Conservation (phyloP, 2,888 invertebrate genomes). For the Malacosoma neustria region DNA sequence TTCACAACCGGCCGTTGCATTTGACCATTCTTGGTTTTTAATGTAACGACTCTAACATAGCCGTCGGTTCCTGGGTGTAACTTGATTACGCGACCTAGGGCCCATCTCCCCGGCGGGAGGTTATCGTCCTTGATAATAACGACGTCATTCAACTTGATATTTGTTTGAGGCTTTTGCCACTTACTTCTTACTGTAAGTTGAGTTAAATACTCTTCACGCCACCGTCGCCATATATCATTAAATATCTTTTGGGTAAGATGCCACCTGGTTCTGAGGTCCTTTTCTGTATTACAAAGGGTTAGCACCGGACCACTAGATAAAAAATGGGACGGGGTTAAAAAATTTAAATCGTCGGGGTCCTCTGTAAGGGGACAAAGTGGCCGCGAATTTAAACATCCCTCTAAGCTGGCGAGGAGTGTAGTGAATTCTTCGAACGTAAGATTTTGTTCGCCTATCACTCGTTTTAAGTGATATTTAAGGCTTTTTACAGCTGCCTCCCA, state of each 20-base stretch:
- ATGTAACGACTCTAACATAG: conserved; percentile 7
- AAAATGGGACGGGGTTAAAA: conserved; percentile 3
- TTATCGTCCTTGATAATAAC: too few species aligned
- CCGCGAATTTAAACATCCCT: too few species aligned
- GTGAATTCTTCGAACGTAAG: conserved; percentile 2
- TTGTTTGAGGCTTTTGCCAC: too few species aligned
- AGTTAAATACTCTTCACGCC: not conserved
- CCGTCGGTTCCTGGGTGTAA: conserved; percentile 10
- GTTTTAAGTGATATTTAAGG: conserved; percentile 12
- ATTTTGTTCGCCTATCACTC: conserved; percentile 7
- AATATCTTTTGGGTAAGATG: not conserved
- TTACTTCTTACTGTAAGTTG: too few species aligned
- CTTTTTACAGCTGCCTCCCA: too few species aligned
- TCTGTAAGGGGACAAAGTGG: too few species aligned
- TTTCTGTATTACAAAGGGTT: not conserved
- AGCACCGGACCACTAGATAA: not conserved
- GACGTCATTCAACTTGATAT: too few species aligned
- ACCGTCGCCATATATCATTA: not conserved
- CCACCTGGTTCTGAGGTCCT: not conserved
- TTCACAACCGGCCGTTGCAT: too few species aligned
- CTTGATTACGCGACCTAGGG: conserved; percentile 7
- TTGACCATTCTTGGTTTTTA: too few species aligned
- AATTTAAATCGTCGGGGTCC: conserved; percentile 2
- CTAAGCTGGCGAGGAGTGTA: too few species aligned
- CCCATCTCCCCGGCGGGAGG: conserved; percentile 11